These are phyloP conservation scores for Flabesymbios commensalis DNA, from an alignment of 2,888 invertebrate genomes.

Conservation along the genomic window DNA sequence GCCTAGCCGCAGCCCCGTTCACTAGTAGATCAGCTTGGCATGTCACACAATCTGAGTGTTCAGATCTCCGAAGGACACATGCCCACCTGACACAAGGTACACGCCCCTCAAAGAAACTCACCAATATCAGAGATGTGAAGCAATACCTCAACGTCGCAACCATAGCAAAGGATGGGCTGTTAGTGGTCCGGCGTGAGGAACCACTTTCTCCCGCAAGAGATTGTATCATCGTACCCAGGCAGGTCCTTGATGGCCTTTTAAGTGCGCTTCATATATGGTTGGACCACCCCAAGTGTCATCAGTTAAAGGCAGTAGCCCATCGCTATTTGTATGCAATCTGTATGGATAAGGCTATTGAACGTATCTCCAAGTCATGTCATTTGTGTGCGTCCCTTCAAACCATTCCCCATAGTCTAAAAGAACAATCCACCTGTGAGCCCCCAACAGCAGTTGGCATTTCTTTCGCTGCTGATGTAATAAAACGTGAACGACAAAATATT, in stretches of 20 bases:
- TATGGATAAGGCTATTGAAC: constrained; percentile 21
- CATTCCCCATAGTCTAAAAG: constrained; percentile 18
- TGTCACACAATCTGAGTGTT: constrained; percentile 32
- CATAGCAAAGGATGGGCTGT: constrained; percentile 26
- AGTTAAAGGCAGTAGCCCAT: constrained; percentile 30
- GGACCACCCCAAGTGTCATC: constrained; percentile 35
- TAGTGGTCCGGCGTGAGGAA: constrained; percentile 13
- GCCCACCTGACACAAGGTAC: constrained; percentile 38
- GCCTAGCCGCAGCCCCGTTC: background rate
- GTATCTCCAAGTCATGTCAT: constrained; percentile 27
- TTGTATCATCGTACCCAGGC: constrained; percentile 32
- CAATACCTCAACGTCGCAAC: constrained; percentile 18
- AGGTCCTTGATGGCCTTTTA: constrained; percentile 31
- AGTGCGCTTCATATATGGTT: constrained; percentile 35
- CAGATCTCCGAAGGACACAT: constrained; percentile 34
- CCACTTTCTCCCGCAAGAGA: constrained; percentile 23
- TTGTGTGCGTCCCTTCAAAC: constrained; percentile 32
- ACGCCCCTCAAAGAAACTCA: constrained; percentile 35
- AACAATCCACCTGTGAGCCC: constrained; percentile 32
- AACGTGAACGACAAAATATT: constrained; percentile 32
- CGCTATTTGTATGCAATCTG: constrained; percentile 35
- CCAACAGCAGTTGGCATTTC: constrained; percentile 27
- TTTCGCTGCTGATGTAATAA: constrained; percentile 39
- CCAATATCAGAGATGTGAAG: constrained; percentile 32
- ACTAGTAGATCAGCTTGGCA: constrained; percentile 9